phyloP scores from a whole-genome alignment of 2,888 invertebrate species.

The Hemithea aestivaria region DNA sequence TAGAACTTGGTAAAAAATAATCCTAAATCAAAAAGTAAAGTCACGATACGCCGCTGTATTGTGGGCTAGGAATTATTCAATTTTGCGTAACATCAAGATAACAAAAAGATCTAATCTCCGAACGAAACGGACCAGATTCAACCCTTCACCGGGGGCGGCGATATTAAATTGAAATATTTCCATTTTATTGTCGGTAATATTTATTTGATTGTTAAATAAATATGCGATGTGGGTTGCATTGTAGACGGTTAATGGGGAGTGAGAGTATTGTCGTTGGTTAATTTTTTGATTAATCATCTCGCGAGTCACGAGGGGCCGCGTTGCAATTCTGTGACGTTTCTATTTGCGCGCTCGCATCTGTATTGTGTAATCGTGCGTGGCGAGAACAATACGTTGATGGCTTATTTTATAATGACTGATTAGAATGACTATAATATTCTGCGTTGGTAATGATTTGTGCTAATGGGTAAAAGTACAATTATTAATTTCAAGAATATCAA shows the following conservation, averaged over 20 bases:
- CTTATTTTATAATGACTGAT: conserved; percentile 17
- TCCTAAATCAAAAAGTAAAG: conserved; percentile 35
- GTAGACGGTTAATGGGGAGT: conserved; percentile 68
- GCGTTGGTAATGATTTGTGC: not conserved
- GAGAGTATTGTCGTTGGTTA: conserved; percentile 70
- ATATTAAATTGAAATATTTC: conserved; percentile 77
- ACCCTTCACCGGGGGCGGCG: conserved; percentile 69
- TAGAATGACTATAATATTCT: not conserved
- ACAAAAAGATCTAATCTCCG: conserved; percentile 51
- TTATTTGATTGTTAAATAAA: conserved; percentile 79
- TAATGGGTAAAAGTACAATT: too few relatives aligned
- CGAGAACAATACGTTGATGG: conserved; percentile 18
- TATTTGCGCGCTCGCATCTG: conserved; percentile 37
- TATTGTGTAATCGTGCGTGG: conserved; percentile 30
- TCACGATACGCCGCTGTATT: conserved; percentile 44
- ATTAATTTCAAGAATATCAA: too few relatives aligned
- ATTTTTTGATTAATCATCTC: conserved; percentile 78
- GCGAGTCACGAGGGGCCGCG: conserved; percentile 54
- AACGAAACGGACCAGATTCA: conserved; percentile 57
- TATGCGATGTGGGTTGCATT: conserved; percentile 74
- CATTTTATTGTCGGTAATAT: conserved; percentile 77
- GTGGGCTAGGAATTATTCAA: conserved; percentile 62
- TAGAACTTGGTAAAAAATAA: conserved; percentile 35
- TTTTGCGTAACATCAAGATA: conserved; percentile 75
- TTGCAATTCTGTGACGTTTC: conserved; percentile 59